A percentile compares a stretch with the other conserved stretches of the same genome.
Evolutionary conservation across 2,888 invertebrate genomes (phyloP).

Genomic region (Chrysodeixis includens): DNA sequence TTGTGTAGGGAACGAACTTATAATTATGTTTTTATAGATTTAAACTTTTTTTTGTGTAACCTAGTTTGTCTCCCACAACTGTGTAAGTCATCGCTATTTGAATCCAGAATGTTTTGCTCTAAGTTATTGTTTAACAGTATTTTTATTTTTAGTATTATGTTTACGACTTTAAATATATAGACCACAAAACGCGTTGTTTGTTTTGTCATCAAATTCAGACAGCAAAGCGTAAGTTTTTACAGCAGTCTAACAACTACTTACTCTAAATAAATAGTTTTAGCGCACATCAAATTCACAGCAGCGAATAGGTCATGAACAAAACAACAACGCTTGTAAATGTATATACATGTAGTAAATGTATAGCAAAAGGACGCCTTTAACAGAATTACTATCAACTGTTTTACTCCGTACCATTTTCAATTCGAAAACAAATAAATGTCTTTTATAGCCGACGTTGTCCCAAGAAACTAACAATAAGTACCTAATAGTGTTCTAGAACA

Average conservation of each 20-base stretch:
- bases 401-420: not conserved
- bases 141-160: too few species aligned
- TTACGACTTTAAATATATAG: too few species aligned
- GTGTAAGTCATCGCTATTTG: too few species aligned
- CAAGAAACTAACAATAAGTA: slow-evolving; percentile 26
- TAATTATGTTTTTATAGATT: not conserved
- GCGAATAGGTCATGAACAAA: not conserved
- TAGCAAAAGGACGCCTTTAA: not conserved
- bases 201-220: too few species aligned
- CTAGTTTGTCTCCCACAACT: too few species aligned
- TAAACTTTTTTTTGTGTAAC: too few species aligned
- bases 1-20: not conserved
- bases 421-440: not conserved
- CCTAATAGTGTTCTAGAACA: slow-evolving; percentile 31
- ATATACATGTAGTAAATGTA: not conserved
- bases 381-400: not conserved
- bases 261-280: not conserved
- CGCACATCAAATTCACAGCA: not conserved
- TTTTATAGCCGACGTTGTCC: not conserved
- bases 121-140: too few species aligned
- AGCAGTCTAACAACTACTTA: not conserved
- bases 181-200: too few species aligned
- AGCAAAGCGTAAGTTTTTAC: too few species aligned
- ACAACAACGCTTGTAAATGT: not conserved
- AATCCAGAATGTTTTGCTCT: too few species aligned